These are phyloP conservation scores for Carassius carassius DNA, from an alignment of 2,113 vertebrate genomes.

Conservation along the genomic window DNA sequence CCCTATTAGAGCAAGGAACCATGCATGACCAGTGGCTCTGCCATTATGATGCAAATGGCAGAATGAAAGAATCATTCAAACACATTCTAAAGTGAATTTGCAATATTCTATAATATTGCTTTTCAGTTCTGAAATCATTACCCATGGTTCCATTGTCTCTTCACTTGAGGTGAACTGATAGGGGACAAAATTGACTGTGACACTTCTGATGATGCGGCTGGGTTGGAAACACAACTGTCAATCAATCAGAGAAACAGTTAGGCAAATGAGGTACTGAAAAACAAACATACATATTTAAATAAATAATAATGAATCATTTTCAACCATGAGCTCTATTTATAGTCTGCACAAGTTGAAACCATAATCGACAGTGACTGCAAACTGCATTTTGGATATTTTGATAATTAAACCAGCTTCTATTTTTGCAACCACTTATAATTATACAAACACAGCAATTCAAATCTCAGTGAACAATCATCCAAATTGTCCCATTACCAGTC, in stretches of 20 bases:
- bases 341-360: neutral
- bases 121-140: slow-evolving; percentile 22
- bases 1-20: slow-evolving; percentile 49
- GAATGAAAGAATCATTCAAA: slow-evolving; percentile 54
- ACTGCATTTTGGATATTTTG: neutral
- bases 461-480: neutral
- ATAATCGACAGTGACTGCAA: neutral
- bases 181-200: slow-evolving; percentile 37
- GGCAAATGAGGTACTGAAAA: slow-evolving; percentile 14
- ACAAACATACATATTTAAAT: slow-evolving; percentile 20
- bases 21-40: slow-evolving; percentile 20
- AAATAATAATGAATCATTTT: neutral
- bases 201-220: slow-evolving; percentile 30
- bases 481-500: neutral
- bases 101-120: slow-evolving; percentile 43
- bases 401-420: neutral
- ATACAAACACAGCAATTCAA: neutral
- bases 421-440: neutral
- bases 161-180: slow-evolving; percentile 27
- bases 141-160: slow-evolving; percentile 20
- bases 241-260: slow-evolving; percentile 22
- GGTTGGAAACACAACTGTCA: slow-evolving; percentile 40
- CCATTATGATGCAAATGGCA: slow-evolving; percentile 53
- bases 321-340: neutral
- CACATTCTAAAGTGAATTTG: slow-evolving; percentile 47